Percentiles rank a stretch among this genome's conserved stretches.
Conservation (phyloP, 2,113 vertebrate genomes). For the Brachyhypopomus occidentalis region DNA sequence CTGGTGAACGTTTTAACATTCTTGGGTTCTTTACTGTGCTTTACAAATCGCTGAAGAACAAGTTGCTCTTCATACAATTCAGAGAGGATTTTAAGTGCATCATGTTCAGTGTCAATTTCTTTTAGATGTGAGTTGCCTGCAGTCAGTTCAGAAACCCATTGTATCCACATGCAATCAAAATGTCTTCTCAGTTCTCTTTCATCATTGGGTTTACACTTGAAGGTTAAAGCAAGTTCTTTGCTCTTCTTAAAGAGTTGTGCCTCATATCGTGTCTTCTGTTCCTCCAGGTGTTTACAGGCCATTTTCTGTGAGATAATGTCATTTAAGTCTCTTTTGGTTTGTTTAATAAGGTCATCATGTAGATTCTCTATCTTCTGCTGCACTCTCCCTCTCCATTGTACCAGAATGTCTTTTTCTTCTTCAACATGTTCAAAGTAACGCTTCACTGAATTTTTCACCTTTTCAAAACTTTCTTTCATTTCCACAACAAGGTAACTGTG, state of each 20-base stretch:
- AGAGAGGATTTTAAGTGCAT: neutral
- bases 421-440: slow-evolving; percentile 60
- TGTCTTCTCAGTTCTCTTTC: neutral
- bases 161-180: neutral
- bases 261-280: neutral
- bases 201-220: neutral
- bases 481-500: neutral
- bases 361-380: neutral
- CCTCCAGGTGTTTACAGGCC: neutral
- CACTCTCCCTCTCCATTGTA: slow-evolving; percentile 60
- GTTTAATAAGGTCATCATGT: neutral
- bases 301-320: neutral
- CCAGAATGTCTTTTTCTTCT: slow-evolving; percentile 59
- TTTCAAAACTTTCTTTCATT: slow-evolving; percentile 33
- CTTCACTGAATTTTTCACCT: slow-evolving; percentile 53
- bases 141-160: neutral
- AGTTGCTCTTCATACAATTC: neutral
- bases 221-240: neutral
- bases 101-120: neutral
- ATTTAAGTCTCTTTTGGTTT: neutral
- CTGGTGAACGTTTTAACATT: neutral
- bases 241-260: neutral
- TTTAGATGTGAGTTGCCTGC: neutral
- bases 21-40: neutral
- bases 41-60: neutral